Evolutionary conservation across 2,113 vertebrate species (phyloP).

Genomic region (Alethe diademata): DNA sequence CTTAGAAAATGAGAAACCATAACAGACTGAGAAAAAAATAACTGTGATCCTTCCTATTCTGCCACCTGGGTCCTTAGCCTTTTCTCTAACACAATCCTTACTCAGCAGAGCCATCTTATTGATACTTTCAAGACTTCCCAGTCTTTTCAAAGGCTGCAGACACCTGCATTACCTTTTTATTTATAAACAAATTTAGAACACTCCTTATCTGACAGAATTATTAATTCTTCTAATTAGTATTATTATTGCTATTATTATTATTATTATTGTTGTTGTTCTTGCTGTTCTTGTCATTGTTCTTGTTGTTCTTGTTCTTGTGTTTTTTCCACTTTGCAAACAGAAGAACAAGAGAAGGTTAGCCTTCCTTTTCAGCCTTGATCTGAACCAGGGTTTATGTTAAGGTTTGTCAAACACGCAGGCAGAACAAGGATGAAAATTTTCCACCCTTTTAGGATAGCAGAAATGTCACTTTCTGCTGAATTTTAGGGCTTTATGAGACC

Average conservation of each 20-base stretch:
- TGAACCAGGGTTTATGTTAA: not conserved
- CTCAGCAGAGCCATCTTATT: not conserved
- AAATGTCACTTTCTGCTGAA: not conserved
- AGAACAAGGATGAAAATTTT: not conserved
- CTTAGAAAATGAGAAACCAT: constrained; percentile 58
- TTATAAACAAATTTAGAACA: not conserved
- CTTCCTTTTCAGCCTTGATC: not conserved
- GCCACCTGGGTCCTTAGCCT: not conserved
- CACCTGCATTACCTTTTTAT: not conserved
- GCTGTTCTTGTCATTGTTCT: not conserved
- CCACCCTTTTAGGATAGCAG: not conserved
- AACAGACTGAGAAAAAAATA: constrained; percentile 30
- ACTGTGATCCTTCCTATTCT: constrained; percentile 4
- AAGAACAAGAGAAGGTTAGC: not conserved
- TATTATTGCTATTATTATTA: not conserved
- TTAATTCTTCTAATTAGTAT: not conserved
- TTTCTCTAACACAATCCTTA: not conserved
- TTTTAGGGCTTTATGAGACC: not conserved
- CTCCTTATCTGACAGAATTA: not conserved
- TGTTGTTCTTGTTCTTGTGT: not conserved
- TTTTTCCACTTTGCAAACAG: not conserved
- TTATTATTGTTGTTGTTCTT: not conserved
- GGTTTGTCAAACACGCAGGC: not conserved
- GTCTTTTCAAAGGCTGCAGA: not conserved
- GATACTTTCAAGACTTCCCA: not conserved